Evolutionary conservation across 1,140 invertebrate species (phyloP).

Genomic region (Drosophila seguyi): DNA sequence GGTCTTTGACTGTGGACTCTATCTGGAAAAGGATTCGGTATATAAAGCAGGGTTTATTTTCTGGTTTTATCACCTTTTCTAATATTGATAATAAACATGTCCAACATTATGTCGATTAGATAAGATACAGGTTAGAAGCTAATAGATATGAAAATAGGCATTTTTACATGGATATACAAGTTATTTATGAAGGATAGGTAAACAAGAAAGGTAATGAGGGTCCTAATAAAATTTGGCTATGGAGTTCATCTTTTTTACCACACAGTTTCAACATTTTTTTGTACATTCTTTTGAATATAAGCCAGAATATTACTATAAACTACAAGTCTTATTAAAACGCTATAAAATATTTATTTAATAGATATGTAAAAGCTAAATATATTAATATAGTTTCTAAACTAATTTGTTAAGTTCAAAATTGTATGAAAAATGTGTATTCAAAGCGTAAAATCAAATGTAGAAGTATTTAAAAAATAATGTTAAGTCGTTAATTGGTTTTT

Average conservation of each 20-base stretch:
- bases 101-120: conserved; percentile 61
- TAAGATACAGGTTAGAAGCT: conserved; percentile 31
- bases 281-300: no score
- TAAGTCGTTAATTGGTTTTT: no score
- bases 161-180: conserved; percentile 20
- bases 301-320: neutral
- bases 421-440: neutral
- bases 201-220: no score
- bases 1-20: conserved; percentile 54
- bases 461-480: no score
- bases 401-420: no score
- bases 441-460: neutral
- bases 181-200: neutral
- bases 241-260: neutral
- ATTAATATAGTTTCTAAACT: no score
- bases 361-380: no score
- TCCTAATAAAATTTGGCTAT: neutral
- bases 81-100: conserved; percentile 67
- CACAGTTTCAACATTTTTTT: no score
- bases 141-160: conserved; percentile 9
- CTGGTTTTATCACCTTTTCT: conserved; percentile 23
- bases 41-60: conserved; percentile 15
- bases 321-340: no score
- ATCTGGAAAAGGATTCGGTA: conserved; percentile 37
- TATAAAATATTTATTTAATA: no score